Evolutionary conservation across 2,797 vertebrate species (phyloP).

Genomic region (Pygocentrus nattereri): DNA sequence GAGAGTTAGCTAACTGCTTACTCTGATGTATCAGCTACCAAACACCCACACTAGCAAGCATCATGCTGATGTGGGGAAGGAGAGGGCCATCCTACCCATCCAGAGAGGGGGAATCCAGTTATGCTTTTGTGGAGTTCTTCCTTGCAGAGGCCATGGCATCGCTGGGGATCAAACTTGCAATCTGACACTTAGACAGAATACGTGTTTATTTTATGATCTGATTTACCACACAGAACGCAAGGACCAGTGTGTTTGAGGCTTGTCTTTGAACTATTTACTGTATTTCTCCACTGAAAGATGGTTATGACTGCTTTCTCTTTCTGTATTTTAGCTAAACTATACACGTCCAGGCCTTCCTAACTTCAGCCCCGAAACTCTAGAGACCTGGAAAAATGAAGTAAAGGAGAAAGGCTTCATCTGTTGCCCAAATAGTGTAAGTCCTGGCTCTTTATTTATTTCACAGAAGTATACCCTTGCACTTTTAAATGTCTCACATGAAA

Average conservation of each 20-base stretch:
- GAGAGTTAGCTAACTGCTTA: no score
- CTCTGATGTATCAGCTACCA: no score
- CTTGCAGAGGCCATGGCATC: no score
- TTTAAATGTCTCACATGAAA: background rate
- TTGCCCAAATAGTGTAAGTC: constrained; percentile 93
- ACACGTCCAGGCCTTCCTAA: constrained; percentile 94
- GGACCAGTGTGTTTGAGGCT: background rate
- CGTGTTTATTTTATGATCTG: no score
- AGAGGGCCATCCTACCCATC: no score
- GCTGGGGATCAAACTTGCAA: no score
- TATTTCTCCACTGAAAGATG: background rate
- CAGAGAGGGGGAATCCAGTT: no score
- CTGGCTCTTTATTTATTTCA: background rate
- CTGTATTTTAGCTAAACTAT: constrained; percentile 89
- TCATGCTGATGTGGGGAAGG: no score
- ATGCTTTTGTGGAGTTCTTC: no score
- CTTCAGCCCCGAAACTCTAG: constrained; percentile 89
- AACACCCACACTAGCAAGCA: no score
- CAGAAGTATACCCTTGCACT: background rate
- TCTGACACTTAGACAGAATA: no score
- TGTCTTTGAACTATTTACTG: background rate
- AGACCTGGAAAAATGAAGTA: constrained; percentile 94
- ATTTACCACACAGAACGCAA: no score
- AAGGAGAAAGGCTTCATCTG: constrained; percentile 97
- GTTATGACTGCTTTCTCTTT: background rate